Evolutionary conservation across 2,797 vertebrate species (phyloP), one percentile per base, ranked within the genome.

Genomic region (Sphenodon punctatus): DNA sequence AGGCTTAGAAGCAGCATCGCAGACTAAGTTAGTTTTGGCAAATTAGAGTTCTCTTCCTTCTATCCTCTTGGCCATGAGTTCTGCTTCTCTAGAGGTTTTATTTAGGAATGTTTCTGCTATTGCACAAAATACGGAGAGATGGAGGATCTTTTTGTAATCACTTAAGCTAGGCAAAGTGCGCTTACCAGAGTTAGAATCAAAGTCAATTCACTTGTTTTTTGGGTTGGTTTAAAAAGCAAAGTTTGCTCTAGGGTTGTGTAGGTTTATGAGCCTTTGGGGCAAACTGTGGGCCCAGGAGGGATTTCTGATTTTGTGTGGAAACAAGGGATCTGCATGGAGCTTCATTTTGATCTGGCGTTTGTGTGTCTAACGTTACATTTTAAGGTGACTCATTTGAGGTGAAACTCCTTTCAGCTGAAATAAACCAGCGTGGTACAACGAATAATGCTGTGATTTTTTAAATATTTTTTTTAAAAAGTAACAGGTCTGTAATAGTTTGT

Each of bases 391-490:
- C 77, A 78, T 87, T 80, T 84, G 75, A 78, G 88, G 82, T 51
- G 68, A 75, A 92, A 87, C 87, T 88, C 88, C 92, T 88, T 63
- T 84, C 0, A 20, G 88, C 86, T 86, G 84, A 86, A 88, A 89
- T 90, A 93, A n/a, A n/a, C n/a, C n/a, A n/a, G n/a, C n/a, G n/a
- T n/a, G n/a, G n/a, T n/a, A n/a, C n/a, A n/a, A n/a, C n/a, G n/a
- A n/a, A n/a, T n/a, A n/a, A n/a, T n/a, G n/a, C n/a, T n/a, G n/a
- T n/a, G n/a, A n/a, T n/a, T n/a, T n/a, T n/a, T n/a, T n/a, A n/a
- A n/a, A n/a, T n/a, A n/a, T n/a, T n/a, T n/a, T n/a, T n/a, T 79
- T 76, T 71, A 88, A 86, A 91, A 90, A 90, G 78, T 88, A 90
- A 74, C 77, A 80, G 85, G 75, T 92, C 84, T 85, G 58, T 84